Base-by-base conservation (phyloP, 2,113 vertebrate genomes). In the Colius striatus region DNA sequence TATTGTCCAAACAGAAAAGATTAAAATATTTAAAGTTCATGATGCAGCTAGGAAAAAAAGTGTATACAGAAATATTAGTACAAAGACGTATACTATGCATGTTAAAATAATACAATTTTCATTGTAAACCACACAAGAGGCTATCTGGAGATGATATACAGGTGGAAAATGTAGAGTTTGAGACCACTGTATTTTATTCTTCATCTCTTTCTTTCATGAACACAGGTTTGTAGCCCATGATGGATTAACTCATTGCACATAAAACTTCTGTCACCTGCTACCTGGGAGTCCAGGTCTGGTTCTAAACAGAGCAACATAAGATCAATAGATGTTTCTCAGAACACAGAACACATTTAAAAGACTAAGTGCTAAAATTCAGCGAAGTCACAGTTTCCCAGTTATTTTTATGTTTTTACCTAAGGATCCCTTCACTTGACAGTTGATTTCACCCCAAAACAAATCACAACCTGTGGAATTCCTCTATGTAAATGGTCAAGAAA, bases 171-270 rank as follows among this genome's bases (percentile, higher is more conserved):
- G 9, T 43, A 32, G 50, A 75, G 4, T 61, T 60, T 50, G 83
- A 51, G 8, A 9, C 16, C 3, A 29, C 14, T 32, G 16, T 32
- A 9, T 43, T 53, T 63, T 48, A 67, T 30, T 67, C 19, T 75
- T 27, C 27, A 55, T 30, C 13, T 84, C 34, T 77, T 54, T 54
- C 26, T 53, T 73, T 68, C 41, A 81, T 41, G 63, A 87, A 29
- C 4, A 36, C 2, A 23, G 11, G 8, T 78, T 34, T 84, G 13
- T 34, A 66, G 3, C 13, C 8, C 43, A 3, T 0, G 0, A 23
- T 27, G 30, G 30, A 70, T n/a, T 68, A 58, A 79, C 7, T 43
- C 2, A 17, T 68, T 21, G 5, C 8, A 60, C 2, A 11, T 16
- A 18, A 5, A 80, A 36, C 22, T 88, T 87, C 30, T 50, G 13